These are phyloP conservation scores for Hippocampus guttulatus DNA, from an alignment of 2,113 vertebrate genomes.

Conservation along the genomic window DNA sequence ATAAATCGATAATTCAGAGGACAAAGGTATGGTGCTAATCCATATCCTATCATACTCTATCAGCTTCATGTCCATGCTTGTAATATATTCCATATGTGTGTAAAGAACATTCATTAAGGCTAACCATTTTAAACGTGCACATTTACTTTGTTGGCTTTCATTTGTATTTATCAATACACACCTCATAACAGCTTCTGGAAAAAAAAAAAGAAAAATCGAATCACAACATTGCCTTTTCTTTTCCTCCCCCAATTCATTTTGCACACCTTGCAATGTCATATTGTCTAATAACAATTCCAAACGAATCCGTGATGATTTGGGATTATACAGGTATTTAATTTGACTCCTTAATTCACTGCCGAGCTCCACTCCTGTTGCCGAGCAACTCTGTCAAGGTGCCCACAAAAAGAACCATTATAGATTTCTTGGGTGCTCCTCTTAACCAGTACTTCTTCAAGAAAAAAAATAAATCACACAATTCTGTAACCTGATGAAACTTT, in stretches of 20 bases:
- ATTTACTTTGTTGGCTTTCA: slow-evolving; percentile 53
- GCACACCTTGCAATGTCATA: slow-evolving; percentile 47
- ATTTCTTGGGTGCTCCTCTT: slow-evolving; percentile 57
- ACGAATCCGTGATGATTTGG: slow-evolving; percentile 60
- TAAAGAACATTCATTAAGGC: slow-evolving; percentile 38
- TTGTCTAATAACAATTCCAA: slow-evolving; percentile 50
- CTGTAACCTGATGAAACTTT: slow-evolving; percentile 30
- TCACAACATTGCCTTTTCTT: slow-evolving; percentile 27
- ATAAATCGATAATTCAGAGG: slow-evolving; percentile 56
- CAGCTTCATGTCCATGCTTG: slow-evolving; percentile 32
- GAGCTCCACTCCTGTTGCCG: slow-evolving; percentile 61
- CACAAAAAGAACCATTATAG: slow-evolving; percentile 62
- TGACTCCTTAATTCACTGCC: slow-evolving; percentile 65
- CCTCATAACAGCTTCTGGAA: too few relatives aligned
- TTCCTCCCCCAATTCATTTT: slow-evolving; percentile 46
- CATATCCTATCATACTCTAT: slow-evolving; percentile 50
- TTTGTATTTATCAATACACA: slow-evolving; percentile 32
- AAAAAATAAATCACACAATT: slow-evolving; percentile 35
- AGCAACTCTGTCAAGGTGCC: slow-evolving; percentile 64
- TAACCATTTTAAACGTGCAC: slow-evolving; percentile 35
- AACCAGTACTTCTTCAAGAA: slow-evolving; percentile 42
- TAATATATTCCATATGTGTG: slow-evolving; percentile 26
- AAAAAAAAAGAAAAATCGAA: slow-evolving; percentile 41
- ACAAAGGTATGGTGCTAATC: slow-evolving; percentile 50
- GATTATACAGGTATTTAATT: slow-evolving; percentile 66